These are phyloP conservation scores for Clupea harengus DNA, from an alignment of 2,113 vertebrate species.

Conservation along the genomic window DNA sequence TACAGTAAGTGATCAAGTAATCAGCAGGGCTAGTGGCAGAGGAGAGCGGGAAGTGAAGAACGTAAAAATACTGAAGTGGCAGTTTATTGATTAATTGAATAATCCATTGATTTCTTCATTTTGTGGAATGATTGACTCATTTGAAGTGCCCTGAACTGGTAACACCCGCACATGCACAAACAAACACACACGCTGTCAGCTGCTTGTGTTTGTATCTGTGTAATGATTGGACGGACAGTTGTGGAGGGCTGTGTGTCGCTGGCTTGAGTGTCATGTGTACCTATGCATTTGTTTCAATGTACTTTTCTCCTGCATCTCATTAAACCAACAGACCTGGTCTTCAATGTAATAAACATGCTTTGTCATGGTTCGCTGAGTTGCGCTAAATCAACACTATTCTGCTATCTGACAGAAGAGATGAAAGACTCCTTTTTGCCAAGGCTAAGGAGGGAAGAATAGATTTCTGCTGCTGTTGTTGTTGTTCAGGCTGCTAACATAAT, in stretches of 20 bases:
- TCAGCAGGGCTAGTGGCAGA: not conserved
- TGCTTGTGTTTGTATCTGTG: not conserved
- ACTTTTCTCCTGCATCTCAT: not conserved
- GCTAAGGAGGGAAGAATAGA: not conserved
- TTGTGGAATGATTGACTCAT: not conserved
- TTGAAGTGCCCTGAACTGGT: not conserved
- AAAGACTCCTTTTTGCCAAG: not conserved
- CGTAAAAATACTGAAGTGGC: not conserved
- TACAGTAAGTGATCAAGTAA: too few species aligned
- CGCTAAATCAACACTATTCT: slow-evolving; percentile 10
- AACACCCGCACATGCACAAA: not conserved
- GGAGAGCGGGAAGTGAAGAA: not conserved
- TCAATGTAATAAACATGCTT: slow-evolving; percentile 22
- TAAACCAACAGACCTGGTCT: not conserved
- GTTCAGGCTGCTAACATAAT: slow-evolving; percentile 25
- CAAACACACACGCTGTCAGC: not conserved
- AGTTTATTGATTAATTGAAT: not conserved
- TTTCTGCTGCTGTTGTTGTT: slow-evolving; percentile 6
- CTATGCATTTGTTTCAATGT: not conserved
- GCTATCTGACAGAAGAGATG: not conserved
- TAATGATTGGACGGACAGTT: not conserved
- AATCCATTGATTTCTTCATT: not conserved
- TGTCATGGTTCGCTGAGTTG: slow-evolving; percentile 39
- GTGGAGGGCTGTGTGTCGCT: not conserved
- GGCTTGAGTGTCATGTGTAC: not conserved